Conservation (phyloP, 2,113 vertebrate genomes). For the Fregetta grallaria region DNA sequence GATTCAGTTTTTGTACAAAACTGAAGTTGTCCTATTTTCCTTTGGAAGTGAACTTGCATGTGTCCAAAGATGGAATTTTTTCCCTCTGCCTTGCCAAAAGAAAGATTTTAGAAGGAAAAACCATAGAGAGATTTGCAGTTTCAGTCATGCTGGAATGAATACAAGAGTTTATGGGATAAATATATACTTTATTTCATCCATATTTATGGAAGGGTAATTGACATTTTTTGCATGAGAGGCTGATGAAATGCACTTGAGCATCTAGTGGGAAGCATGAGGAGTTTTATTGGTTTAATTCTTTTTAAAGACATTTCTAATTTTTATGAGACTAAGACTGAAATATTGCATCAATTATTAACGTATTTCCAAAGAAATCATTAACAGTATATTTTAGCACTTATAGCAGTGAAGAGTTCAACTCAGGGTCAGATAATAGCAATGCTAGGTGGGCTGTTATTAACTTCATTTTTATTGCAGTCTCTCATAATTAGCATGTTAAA, state of each 20-base stretch:
- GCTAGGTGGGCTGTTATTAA: neutral
- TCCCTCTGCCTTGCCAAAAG: neutral
- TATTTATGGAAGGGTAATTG: conserved; percentile 38
- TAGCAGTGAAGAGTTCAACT: conserved; percentile 1
- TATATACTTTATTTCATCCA: neutral
- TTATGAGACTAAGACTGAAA: conserved; percentile 31
- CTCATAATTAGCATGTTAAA: neutral
- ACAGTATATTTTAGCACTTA: neutral
- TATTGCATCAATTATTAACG: conserved; percentile 21
- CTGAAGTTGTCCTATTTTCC: neutral
- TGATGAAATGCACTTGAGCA: neutral
- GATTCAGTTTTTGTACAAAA: neutral
- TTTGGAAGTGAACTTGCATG: neutral
- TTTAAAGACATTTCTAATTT: conserved; percentile 35
- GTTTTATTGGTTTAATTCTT: conserved; percentile 18
- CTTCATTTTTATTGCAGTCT: neutral
- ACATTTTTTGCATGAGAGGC: neutral
- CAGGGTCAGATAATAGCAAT: neutral
- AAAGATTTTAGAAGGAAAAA: neutral
- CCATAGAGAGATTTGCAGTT: neutral
- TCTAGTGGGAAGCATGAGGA: neutral
- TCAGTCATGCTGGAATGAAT: neutral
- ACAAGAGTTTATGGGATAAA: conserved; percentile 12
- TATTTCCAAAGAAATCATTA: conserved; percentile 4
- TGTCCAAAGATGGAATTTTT: neutral